Percentiles rank a stretch among this genome's conserved stretches.
These are phyloP conservation scores for Trichacis sp. DNA, from an alignment of 2,888 invertebrate genomes.

Conservation along the genomic window DNA sequence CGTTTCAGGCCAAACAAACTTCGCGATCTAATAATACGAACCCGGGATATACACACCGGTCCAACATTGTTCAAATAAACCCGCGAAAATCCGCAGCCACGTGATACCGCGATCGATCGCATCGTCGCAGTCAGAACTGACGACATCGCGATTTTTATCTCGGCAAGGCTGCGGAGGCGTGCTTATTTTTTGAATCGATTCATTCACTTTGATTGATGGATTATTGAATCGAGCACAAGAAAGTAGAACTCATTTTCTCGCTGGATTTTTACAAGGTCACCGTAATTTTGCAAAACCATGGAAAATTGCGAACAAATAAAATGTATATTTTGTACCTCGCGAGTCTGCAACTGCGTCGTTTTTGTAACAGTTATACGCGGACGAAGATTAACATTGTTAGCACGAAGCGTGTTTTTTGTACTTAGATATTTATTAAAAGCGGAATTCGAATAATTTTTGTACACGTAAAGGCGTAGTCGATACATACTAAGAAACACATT, in stretches of 20 bases:
- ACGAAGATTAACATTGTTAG: conserved; percentile 31
- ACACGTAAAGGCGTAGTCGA: background rate
- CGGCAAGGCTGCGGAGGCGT: too few species aligned
- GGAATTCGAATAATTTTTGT: conserved; percentile 6
- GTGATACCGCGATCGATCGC: background rate
- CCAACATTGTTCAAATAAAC: conserved; percentile 55
- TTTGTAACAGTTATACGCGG: conserved; percentile 14
- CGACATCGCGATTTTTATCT: too few species aligned
- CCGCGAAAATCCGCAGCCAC: conserved; percentile 41
- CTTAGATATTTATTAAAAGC: conserved; percentile 62
- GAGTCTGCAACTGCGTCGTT: background rate
- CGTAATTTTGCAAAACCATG: too few species aligned
- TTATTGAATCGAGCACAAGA: background rate
- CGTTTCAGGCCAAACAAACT: conserved; percentile 64
- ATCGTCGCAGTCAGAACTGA: too few species aligned
- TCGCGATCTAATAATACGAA: conserved; percentile 60
- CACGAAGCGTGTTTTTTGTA: conserved; percentile 53
- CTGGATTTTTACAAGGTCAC: background rate
- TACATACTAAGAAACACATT: conserved; percentile 1
- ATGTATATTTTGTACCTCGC: conserved; percentile 5
- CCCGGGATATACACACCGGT: conserved; percentile 44
- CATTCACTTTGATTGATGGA: background rate
- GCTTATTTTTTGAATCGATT: too few species aligned
- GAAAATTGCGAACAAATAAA: background rate
- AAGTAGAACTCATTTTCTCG: background rate